Evolutionary conservation across 2,888 invertebrate species (phyloP), one percentile per base, ranked within the genome.

Genomic region (Mantis religiosa): DNA sequence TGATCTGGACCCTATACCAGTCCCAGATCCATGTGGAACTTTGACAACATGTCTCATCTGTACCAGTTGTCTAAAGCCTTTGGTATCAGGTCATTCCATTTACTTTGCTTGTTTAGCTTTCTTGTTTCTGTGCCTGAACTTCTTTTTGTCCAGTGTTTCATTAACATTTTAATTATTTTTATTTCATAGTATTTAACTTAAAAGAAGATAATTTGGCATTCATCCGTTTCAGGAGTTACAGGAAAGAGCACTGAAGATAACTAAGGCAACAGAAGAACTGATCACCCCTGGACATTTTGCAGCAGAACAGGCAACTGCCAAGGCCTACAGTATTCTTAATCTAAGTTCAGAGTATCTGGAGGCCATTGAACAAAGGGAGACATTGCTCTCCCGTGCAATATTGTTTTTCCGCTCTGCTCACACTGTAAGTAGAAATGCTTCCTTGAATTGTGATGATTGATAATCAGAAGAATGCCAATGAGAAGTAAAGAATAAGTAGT

Each of bases 221-320:
- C n/a, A 54, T 41, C 28, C n/a, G 20, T 84, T 87, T 12, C 91
- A 95, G 93, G 95, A 96, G 90, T 93, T 97, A 89, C 96, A 97
- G 92, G 97, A 97, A 92, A 95, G 95, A 91, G 96, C 96, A 12
- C 93, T 97, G 87, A 96, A 96, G 92, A 96, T 97, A 91, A 96
- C 97, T 30, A 95, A 96, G 91, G 96, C 96, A 82, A 97, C 97
- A 27, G 97, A 97, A 92, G 96, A 96, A 92, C 94, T 97, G 89
- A 95, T 96, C 84, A 94, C 95, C 30, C 94, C 96, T 4, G 96
- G 96, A 54, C 96, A 96, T 91, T 96, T 96, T 91, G 96, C 96
- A 30, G 96, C 96, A 4, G 95, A 96, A 91, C 95, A 96, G 91
- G 96, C 95, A 2, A 95, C 95, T 88, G 94, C 95, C 87, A 95